Conservation (phyloP, 2,888 invertebrate genomes). For the Troides oblongomaculatus region DNA sequence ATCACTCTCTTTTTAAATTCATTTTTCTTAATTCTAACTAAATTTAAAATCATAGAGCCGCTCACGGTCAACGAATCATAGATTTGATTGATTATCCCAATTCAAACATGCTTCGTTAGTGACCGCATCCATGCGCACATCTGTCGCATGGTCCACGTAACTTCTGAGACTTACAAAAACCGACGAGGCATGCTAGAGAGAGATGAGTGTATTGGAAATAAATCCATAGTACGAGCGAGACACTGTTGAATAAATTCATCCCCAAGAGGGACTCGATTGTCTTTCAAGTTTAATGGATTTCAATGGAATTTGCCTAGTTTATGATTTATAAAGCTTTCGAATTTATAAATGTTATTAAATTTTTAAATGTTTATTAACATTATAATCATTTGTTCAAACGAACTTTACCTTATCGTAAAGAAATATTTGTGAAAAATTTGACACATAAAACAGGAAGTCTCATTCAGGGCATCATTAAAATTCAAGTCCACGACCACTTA, state of each 20-base stretch:
- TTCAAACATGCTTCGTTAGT: conserved; percentile 74
- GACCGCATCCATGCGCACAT: conserved; percentile 75
- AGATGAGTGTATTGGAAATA: conserved; percentile 47
- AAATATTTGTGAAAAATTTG: conserved; percentile 1
- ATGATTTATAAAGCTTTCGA: conserved; percentile 28
- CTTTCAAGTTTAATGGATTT: conserved; percentile 57
- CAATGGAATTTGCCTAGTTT: conserved; percentile 41
- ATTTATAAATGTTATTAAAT: background rate
- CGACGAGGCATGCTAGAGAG: conserved; percentile 57
- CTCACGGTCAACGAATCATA: conserved; percentile 69
- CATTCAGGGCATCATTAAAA: conserved; percentile 57
- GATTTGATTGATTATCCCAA: conserved; percentile 77
- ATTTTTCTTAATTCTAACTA: conserved; percentile 29
- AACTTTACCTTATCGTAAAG: background rate
- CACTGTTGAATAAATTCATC: conserved; percentile 52
- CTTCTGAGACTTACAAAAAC: conserved; percentile 74
- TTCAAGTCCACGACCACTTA: conserved; percentile 64
- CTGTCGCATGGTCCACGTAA: conserved; percentile 74
- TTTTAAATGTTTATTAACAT: background rate
- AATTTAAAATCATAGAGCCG: conserved; percentile 52
- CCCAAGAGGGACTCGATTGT: conserved; percentile 52
- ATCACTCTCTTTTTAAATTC: background rate
- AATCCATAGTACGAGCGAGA: conserved; percentile 45
- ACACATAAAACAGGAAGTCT: conserved; percentile 39
- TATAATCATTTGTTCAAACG: background rate